Conservation (phyloP, 1,140 invertebrate genomes). For the Formica selysi region DNA sequence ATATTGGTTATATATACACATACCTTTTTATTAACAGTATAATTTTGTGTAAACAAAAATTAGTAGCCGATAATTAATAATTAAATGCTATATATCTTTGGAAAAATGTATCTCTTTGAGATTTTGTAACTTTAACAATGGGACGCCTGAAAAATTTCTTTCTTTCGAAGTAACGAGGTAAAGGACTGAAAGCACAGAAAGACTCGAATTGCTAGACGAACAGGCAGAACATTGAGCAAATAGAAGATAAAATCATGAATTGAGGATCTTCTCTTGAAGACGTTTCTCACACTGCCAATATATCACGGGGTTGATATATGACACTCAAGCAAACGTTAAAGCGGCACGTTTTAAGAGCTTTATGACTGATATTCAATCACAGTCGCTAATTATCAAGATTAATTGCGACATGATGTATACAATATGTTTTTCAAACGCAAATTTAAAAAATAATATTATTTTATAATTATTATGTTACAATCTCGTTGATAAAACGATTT, state of each 20-base stretch:
- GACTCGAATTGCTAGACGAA: neutral
- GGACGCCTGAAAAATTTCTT: neutral
- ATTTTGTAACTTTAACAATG: conserved; percentile 6
- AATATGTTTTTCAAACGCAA: neutral
- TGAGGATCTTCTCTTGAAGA: conserved; percentile 34
- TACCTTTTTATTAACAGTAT: neutral
- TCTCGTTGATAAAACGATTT: neutral
- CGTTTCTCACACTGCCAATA: conserved; percentile 32
- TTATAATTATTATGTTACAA: neutral
- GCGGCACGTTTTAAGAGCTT: conserved; percentile 5
- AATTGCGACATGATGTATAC: neutral
- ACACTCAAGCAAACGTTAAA: conserved; percentile 36
- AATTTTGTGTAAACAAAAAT: neutral
- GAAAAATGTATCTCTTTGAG: neutral
- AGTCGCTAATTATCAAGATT: conserved; percentile 23
- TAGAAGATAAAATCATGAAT: conserved; percentile 60
- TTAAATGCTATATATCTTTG: neutral
- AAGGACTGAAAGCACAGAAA: neutral
- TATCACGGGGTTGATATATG: conserved; percentile 47
- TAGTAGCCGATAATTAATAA: neutral
- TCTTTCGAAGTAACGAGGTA: conserved; percentile 16
- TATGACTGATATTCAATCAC: conserved; percentile 29
- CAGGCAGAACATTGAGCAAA: conserved; percentile 52
- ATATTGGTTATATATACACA: neutral
- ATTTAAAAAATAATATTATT: neutral